Conservation (phyloP, 2,888 invertebrate genomes). For the Hydrotaea cyrtoneurina region DNA sequence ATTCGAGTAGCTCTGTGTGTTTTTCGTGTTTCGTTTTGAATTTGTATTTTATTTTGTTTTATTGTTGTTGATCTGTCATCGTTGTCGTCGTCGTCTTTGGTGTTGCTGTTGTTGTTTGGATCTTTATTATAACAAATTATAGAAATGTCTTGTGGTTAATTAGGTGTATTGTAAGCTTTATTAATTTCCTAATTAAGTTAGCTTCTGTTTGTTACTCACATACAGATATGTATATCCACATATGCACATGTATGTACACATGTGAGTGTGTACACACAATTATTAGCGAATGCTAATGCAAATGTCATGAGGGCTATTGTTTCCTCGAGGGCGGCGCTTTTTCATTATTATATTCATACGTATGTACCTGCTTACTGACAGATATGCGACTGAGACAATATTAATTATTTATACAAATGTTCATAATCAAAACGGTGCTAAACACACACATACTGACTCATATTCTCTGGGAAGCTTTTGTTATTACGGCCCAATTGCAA, state of each 20-base stretch:
- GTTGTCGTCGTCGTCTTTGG: conserved; percentile 54
- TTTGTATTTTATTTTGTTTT: conserved; percentile 10
- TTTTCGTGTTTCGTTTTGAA: conserved; percentile 1
- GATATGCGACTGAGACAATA: background rate
- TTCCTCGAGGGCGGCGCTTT: conserved; percentile 52
- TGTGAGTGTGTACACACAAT: conserved; percentile 28
- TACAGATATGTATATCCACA: background rate
- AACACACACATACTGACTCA: background rate
- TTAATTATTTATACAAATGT: conserved; percentile 60
- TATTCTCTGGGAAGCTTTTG: too few species aligned
- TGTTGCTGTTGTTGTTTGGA: conserved; percentile 36
- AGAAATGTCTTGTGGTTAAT: conserved; percentile 72
- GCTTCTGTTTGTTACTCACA: conserved; percentile 68
- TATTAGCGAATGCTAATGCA: conserved; percentile 58
- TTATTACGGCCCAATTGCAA: too few species aligned
- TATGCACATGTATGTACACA: background rate
- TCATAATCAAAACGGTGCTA: conserved; percentile 28
- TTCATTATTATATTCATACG: conserved; percentile 19
- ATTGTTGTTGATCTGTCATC: conserved; percentile 3
- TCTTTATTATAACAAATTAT: conserved; percentile 62
- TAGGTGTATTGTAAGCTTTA: conserved; percentile 73
- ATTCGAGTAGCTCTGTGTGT: background rate
- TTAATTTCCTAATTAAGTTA: conserved; percentile 74
- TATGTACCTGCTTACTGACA: too few species aligned
- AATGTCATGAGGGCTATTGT: conserved; percentile 56